Evolutionary conservation across 1,140 invertebrate species (phyloP).

Genomic region (Trichonephila clavipes): DNA sequence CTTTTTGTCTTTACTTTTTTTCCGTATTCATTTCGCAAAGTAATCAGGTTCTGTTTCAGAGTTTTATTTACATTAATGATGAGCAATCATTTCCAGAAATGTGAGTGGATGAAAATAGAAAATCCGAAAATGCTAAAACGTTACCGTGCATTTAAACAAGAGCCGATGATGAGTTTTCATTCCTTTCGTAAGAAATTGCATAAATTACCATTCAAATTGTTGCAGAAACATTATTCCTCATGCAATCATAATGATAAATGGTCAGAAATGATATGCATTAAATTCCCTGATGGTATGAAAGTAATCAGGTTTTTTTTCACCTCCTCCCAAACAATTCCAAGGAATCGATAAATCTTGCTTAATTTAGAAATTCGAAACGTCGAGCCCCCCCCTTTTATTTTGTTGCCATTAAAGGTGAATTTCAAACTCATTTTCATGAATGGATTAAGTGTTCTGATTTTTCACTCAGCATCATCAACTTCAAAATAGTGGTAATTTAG

Average conservation of each 20-base stretch:
- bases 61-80: conserved; percentile 35
- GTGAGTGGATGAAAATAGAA: background rate
- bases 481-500: background rate
- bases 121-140: conserved; percentile 10
- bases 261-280: conserved; percentile 33
- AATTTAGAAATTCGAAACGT: conserved; percentile 30
- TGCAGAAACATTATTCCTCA: conserved; percentile 25
- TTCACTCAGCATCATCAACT: background rate
- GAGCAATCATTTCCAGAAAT: conserved; percentile 27
- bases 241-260: conserved; percentile 32
- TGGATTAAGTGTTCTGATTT: conserved; percentile 16
- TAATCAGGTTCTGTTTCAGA: background rate
- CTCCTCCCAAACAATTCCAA: background rate
- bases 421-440: conserved; percentile 16
- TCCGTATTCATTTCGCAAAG: background rate
- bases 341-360: conserved; percentile 16
- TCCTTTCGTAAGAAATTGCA: background rate
- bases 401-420: conserved; percentile 4
- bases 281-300: conserved; percentile 14
- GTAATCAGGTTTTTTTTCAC: background rate
- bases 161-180: conserved; percentile 29
- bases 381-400: background rate
- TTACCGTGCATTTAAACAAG: background rate
- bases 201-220: conserved; percentile 36
- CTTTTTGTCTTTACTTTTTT: background rate